A percentile compares a stretch with the other conserved stretches of the same genome.
Evolutionary conservation across 2,888 invertebrate genomes (phyloP).

Genomic region (Orchestes rusci): DNA sequence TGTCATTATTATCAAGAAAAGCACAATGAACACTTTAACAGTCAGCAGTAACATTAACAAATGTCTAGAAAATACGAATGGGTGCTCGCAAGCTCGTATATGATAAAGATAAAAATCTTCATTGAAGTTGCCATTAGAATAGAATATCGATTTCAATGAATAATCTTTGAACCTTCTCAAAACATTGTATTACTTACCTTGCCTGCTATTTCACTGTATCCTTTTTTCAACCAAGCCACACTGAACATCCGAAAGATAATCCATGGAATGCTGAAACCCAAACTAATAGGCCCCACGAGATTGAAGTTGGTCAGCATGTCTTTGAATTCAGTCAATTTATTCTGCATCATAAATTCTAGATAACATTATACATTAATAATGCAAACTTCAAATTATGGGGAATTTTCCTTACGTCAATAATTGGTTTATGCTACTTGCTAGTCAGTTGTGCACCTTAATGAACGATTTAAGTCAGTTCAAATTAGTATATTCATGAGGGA

Average conservation of each 20-base stretch:
- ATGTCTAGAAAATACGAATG: no score
- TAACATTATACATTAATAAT: background rate
- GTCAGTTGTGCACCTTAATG: background rate
- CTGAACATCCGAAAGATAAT: conserved; percentile 43
- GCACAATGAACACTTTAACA: no score
- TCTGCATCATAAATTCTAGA: conserved; percentile 16
- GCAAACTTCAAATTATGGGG: conserved; percentile 1
- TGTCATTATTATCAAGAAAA: no score
- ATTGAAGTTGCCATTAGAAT: no score
- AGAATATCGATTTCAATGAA: background rate
- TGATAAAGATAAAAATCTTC: no score
- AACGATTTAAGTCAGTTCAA: no score
- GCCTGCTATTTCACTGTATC: conserved; percentile 45
- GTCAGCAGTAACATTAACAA: no score
- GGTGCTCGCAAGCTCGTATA: no score
- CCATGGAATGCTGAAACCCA: conserved; percentile 46
- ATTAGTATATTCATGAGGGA: no score
- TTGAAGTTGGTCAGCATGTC: conserved; percentile 33
- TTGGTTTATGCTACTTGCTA: background rate
- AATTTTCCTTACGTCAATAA: background rate
- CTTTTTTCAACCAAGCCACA: conserved; percentile 42
- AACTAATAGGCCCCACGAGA: conserved; percentile 34
- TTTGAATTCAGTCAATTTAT: conserved; percentile 31
- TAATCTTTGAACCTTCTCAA: background rate
- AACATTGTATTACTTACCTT: conserved; percentile 38